Percentiles rank a stretch among this genome's conserved stretches.
Conservation (phyloP, 92 coral and sea anemone genomes). For the Micromussa lordhowensis region DNA sequence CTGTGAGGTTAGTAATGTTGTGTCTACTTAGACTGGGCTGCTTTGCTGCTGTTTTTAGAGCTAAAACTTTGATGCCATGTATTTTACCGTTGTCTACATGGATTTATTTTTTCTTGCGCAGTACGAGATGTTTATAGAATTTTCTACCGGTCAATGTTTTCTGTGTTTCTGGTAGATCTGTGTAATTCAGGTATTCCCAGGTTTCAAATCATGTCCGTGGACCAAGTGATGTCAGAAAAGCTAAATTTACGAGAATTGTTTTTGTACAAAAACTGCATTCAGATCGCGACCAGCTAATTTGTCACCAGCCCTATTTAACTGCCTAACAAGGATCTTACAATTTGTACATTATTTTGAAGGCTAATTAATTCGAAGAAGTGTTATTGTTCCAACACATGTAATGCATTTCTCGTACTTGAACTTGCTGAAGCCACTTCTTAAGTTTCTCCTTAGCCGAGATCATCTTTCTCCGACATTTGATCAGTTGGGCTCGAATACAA, state of each 20-base stretch:
- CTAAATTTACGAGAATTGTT: background rate
- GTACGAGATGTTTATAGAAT: background rate
- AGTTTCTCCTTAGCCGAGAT: background rate
- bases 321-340: background rate
- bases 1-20: constrained; percentile 13
- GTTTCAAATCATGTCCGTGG: background rate
- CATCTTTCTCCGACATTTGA: background rate
- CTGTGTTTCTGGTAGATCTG: background rate
- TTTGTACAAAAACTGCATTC: background rate
- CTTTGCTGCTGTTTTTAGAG: background rate
- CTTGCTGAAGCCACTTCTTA: background rate
- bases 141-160: background rate
- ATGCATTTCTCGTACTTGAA: background rate
- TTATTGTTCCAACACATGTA: background rate
- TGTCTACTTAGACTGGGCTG: no score
- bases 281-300: background rate
- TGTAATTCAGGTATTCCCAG: background rate
- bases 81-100: background rate
- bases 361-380: background rate
- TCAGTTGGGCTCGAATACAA: background rate
- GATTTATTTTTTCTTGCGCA: background rate
- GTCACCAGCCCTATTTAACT: background rate
- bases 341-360: background rate
- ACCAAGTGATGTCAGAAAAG: background rate
- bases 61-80: background rate